These are phyloP conservation scores for Gadopsis marmoratus DNA, from an alignment of 2,797 vertebrate genomes.

Conservation along the genomic window DNA sequence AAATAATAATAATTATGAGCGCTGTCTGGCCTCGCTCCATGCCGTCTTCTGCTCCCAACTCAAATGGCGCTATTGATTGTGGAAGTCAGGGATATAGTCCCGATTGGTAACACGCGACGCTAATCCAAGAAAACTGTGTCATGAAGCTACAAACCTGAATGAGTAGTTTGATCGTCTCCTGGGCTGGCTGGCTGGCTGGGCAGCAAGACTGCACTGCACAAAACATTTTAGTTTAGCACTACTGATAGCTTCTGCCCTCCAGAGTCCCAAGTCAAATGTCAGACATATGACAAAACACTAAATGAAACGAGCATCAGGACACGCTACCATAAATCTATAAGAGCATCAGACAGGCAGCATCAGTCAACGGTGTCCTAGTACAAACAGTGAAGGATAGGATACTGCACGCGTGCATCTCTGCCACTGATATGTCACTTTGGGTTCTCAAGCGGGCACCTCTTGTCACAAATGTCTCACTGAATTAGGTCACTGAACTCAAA, in stretches of 20 bases:
- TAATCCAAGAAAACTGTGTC: not conserved
- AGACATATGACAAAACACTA: conserved; percentile 17
- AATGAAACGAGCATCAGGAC: conserved; percentile 22
- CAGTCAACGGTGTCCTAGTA: conserved; percentile 21
- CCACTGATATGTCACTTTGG: conserved; percentile 60
- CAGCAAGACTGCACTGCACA: not conserved
- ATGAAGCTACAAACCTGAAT: not conserved
- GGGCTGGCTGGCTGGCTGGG: not conserved
- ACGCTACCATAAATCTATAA: conserved; percentile 40
- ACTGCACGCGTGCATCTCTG: conserved; percentile 16
- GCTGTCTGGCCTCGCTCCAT: not conserved
- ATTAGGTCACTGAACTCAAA: conserved; percentile 48
- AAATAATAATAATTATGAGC: not conserved
- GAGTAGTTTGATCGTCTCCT: not conserved
- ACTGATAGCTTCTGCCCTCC: not conserved
- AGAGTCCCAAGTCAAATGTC: not conserved
- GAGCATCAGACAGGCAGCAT: conserved; percentile 42
- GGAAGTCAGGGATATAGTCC: not conserved
- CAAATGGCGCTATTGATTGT: not conserved
- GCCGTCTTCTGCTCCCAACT: not conserved
- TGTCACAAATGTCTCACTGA: conserved; percentile 48
- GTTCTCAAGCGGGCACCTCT: conserved; percentile 44
- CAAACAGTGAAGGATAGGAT: conserved; percentile 48
- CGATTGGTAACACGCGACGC: not conserved
- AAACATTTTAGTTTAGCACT: not conserved